These are phyloP conservation scores for Eupithecia dodoneata DNA, from an alignment of 2,888 invertebrate species.

Conservation along the genomic window DNA sequence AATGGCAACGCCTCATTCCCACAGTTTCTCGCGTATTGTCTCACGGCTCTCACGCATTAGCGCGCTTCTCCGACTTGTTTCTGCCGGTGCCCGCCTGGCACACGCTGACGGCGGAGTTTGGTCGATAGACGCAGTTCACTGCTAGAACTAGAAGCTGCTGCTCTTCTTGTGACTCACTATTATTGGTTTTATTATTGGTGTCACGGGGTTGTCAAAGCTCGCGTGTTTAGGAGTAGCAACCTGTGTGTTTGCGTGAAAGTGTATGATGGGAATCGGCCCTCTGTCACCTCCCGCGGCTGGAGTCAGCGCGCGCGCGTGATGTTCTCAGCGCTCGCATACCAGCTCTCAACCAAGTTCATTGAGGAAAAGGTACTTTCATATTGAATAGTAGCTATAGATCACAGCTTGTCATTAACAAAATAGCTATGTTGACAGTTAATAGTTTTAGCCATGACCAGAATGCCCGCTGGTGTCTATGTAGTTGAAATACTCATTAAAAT, in stretches of 20 bases:
- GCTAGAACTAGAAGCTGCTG: conserved; percentile 39
- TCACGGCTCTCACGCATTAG: conserved; percentile 74
- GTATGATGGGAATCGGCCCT: conserved; percentile 59
- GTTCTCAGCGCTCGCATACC: conserved; percentile 76
- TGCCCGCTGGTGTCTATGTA: background rate
- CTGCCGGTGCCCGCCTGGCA: conserved; percentile 19
- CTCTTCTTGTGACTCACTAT: conserved; percentile 59
- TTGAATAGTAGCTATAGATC: background rate
- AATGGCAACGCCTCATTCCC: conserved; percentile 84
- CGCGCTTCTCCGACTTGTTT: conserved; percentile 64
- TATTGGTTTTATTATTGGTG: conserved; percentile 53
- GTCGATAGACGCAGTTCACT: conserved; percentile 50
- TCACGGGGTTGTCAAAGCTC: conserved; percentile 38
- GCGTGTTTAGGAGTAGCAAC: conserved; percentile 33
- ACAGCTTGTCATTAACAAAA: background rate
- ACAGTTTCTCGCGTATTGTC: conserved; percentile 81
- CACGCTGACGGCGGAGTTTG: conserved; percentile 52
- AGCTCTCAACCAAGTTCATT: conserved; percentile 74
- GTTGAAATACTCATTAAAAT: conserved; percentile 29
- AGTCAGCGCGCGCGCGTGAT: conserved; percentile 60
- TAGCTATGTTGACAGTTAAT: conserved; percentile 4
- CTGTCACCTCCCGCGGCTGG: conserved; percentile 57
- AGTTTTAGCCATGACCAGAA: conserved; percentile 23
- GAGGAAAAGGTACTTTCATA: conserved; percentile 68
- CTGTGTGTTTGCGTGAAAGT: conserved; percentile 43